Conservation (phyloP, 2,888 invertebrate genomes). For the Fissipunctia ypsillon region DNA sequence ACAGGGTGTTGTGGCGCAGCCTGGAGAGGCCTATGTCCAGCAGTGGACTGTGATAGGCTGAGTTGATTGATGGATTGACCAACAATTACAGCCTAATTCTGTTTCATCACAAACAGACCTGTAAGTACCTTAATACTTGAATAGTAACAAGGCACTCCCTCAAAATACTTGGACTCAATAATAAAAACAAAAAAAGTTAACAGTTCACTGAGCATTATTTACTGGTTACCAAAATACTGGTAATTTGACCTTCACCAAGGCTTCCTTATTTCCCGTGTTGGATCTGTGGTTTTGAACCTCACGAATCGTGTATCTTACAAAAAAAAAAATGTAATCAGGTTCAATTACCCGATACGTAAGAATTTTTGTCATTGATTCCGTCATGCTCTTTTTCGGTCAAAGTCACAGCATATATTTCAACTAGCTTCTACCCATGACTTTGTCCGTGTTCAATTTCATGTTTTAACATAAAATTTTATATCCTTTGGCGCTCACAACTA, state of each 20-base stretch:
- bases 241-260: slow-evolving; percentile 56
- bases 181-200: not conserved
- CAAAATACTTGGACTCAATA: not conserved
- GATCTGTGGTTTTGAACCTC: slow-evolving; percentile 57
- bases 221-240: slow-evolving; percentile 54
- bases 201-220: slow-evolving; percentile 39
- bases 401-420: too few relatives aligned
- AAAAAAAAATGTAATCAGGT: slow-evolving; percentile 45
- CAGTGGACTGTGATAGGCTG: too few relatives aligned
- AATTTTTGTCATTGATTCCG: slow-evolving; percentile 11
- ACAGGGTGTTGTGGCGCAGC: not conserved
- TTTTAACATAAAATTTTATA: too few relatives aligned
- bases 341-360: slow-evolving; percentile 32
- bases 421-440: too few relatives aligned
- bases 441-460: too few relatives aligned
- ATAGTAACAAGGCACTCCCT: not conserved
- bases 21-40: too few relatives aligned
- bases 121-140: not conserved
- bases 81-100: not conserved
- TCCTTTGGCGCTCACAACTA: too few relatives aligned
- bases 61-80: not conserved
- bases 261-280: slow-evolving; percentile 62
- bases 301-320: slow-evolving; percentile 55
- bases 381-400: too few relatives aligned
- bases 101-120: too few relatives aligned